A percentile compares a stretch with the other conserved stretches of the same genome.
Evolutionary conservation across 1,140 invertebrate species (phyloP).

Genomic region (Neodiprion pinetum): DNA sequence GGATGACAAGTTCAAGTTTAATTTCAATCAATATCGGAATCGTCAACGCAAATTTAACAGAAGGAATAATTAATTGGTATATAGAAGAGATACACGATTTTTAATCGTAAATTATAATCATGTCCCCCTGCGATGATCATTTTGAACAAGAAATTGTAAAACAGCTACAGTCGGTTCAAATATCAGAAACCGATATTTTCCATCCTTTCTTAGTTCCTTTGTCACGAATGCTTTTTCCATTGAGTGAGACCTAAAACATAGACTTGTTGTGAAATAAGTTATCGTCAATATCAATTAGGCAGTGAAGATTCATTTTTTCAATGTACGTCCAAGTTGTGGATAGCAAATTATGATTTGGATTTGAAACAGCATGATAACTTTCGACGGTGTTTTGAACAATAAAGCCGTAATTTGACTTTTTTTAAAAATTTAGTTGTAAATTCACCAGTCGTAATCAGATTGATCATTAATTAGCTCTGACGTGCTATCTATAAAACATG

Average conservation of each 20-base stretch:
- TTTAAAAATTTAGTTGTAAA: not conserved
- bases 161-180: not conserved
- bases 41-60: not conserved
- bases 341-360: not conserved
- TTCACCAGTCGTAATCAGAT: not conserved
- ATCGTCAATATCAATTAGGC: not conserved
- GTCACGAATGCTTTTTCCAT: no score
- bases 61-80: not conserved
- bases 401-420: not conserved
- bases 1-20: not conserved
- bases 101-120: no score
- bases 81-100: not conserved
- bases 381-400: not conserved
- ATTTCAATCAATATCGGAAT: not conserved
- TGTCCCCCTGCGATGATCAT: not conserved
- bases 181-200: no score
- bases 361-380: not conserved
- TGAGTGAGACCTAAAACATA: no score
- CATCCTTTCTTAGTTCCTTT: no score
- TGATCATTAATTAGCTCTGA: not conserved
- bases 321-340: not conserved
- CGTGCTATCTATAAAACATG: not conserved
- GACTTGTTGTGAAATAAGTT: no score
- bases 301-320: not conserved
- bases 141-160: not conserved